Evolutionary conservation across 2,888 invertebrate species (phyloP), one percentile per base, ranked within the genome.

Genomic region (Cheilosia grossa): DNA sequence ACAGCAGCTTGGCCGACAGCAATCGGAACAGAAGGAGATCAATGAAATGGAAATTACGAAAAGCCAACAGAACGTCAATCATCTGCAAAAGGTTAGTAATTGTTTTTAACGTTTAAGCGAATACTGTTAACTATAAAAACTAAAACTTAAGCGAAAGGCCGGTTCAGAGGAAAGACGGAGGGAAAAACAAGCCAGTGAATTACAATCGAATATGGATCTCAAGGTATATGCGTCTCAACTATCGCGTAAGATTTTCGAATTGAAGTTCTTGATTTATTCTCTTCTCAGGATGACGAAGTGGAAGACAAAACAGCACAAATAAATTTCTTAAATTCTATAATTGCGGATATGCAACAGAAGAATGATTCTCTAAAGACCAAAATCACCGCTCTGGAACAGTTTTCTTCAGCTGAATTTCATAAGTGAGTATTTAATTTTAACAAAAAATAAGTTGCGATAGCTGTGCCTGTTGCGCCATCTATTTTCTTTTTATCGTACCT

Each of bases 321-420:
- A 73, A 96, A 96, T 88, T 99, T 99, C 93, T 93, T 99, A 37
- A 98, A 99, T 93, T 97, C 98, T 9, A 98, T 99, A 88, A 99
- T 99, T 88, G 98, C 97, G 33, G 98, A 98, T 90, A 96, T 98
- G 95, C 98, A 98, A 92, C 94, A 94, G 88, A 98, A 98, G 92
- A 98, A 98, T 90, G 96, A 97, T 89, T 95, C 96, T 88, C 93
- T 98, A 2, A 93, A 95, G 90, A 94, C 95, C 64, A 94, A 96
- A 88, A 94, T 98, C 54, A 95, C 97, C 88, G 95, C 96, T 42
- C 93, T 98, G 59, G 97, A 97, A 91, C 90, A 91, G 7, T 82
- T 90, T 74, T 90, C 92, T 70, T 89, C 92, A 19, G 89, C 88
- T 10, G 91, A 92, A 67, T 90, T 88, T 56, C 93, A 94, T 9